Base-by-base conservation (phyloP, 2,888 invertebrate genomes). In the Suillia variegata region DNA sequence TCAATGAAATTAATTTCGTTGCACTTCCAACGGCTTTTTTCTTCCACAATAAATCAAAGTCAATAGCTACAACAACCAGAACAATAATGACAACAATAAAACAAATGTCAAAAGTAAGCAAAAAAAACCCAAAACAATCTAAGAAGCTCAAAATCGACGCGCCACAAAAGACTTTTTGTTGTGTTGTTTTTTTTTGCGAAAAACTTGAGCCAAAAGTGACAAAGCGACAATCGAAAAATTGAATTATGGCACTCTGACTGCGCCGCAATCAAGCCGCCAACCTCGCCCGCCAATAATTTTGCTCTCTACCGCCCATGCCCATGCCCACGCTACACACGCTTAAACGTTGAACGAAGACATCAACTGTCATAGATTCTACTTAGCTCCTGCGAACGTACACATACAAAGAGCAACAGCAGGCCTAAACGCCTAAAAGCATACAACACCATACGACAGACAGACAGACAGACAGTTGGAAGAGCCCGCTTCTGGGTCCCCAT, bases 121-220 rank as follows among this genome's bases (percentile, higher is more conserved):
- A 6, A 45, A 17, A 45, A 45, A 38, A 17, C 17, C 17, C 3
- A 17, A 45, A 18, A 45, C 45, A n/a, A n/a, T n/a, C n/a, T n/a
- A n/a, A n/a, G n/a, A n/a, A n/a, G n/a, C n/a, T n/a, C n/a, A 45
- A 45, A 38, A 45, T 6, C 17, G 18, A 45, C 3, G 38, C n/a
- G 38, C 38, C 38, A 20, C 18, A 45, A 45, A 45, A 45, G 45
- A 45, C 38, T 4, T 13, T 38, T 38, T 45, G 17, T 45, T 18
- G 45, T 45, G 6, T 45, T n/a, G n/a, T n/a, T n/a, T n/a, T n/a
- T n/a, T n/a, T n/a, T n/a, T 45, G 17, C 45, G 45, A 20, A 45
- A 45, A 17, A 45, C 45, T 45, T 45, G 13, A 45, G 45, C 17
- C 45, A 45, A 45, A 45, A 45, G 45, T 45, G 45, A 45, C 45